Base-by-base conservation (phyloP, 1,140 invertebrate species). In the Dinoponera quadriceps region DNA sequence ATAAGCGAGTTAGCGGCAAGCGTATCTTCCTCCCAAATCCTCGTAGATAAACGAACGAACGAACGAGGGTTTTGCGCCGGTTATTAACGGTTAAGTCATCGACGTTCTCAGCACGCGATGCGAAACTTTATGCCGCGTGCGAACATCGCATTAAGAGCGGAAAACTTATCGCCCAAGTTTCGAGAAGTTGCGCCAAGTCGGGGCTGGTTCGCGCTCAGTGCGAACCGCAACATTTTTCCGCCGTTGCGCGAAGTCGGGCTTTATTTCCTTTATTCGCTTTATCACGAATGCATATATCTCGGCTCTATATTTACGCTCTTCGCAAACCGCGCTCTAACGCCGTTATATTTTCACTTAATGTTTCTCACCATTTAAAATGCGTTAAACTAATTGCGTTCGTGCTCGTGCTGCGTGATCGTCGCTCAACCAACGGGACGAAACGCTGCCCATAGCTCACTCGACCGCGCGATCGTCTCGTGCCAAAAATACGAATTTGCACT, bases 101-200 rank as follows among this genome's bases (percentile, higher is more conserved):
- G 74, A 11, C 20, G n/a, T 38, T 25, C 16, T 51, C 27, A 20
- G 27, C 33, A 68, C 48, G 63, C 63, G 63, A 55, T 29, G 27
- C 20, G 18, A n/a, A 68, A 78, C 51, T 57, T 78, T 69, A 57
- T 3, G 33, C 54, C 13, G 44, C 51, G 18, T 33, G 75, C 18
- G 75, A 69, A 54, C 22, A 33, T 69, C 63, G 75, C 75, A 69
- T 78, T 78, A 69, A 78, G 22, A 22, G 29, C 33, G 33, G 57
- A 69, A 68, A 78, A 78, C 63, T 78, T 78, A 78, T 78, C 63
- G 38, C 1, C 20, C 16, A 71, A 54, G 16, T 69, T 54, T 16
- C 25, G 22, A 69, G 13, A 71, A 68, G 74, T 27, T 44, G 44
- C 27, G 14, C 27, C 44, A 33, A 48, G 60, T 20, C 29, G 29